These are phyloP conservation scores for Microchrysa polita DNA, from an alignment of 2,888 invertebrate genomes.

Conservation along the genomic window DNA sequence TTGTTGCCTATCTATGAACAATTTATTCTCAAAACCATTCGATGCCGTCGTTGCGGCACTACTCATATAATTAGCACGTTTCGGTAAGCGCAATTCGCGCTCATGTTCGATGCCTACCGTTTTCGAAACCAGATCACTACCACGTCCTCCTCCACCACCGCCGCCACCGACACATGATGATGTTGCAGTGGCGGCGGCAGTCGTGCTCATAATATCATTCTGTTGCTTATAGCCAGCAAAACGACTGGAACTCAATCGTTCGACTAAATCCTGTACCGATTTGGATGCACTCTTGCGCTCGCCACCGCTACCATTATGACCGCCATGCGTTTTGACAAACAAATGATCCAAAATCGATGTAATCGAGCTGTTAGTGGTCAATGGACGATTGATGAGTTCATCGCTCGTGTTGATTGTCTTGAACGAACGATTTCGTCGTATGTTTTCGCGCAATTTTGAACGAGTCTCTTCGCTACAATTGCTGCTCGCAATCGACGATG, in stretches of 20 bases:
- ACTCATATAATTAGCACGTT: constrained; percentile 45
- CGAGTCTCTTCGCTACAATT: constrained; percentile 49
- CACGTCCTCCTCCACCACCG: neutral
- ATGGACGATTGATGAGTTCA: constrained; percentile 44
- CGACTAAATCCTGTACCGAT: constrained; percentile 51
- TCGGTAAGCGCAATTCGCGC: constrained; percentile 46
- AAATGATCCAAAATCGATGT: constrained; percentile 49
- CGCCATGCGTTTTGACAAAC: constrained; percentile 19
- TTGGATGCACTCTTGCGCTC: constrained; percentile 48
- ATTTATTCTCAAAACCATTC: constrained; percentile 51
- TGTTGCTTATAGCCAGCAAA: constrained; percentile 39
- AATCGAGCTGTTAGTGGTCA: constrained; percentile 44
- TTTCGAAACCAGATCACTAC: constrained; percentile 41
- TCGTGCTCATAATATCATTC: constrained; percentile 1
- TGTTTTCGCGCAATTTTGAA: constrained; percentile 51
- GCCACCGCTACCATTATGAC: neutral
- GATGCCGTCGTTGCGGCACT: constrained; percentile 14
- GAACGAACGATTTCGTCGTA: constrained; percentile 52
- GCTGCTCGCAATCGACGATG: too few species aligned
- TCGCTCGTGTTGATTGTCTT: constrained; percentile 50
- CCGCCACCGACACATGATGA: neutral
- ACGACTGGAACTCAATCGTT: constrained; percentile 47
- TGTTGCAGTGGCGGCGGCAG: constrained; percentile 1
- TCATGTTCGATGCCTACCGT: constrained; percentile 43
- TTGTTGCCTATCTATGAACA: constrained; percentile 51